Base-by-base conservation (phyloP, 2,888 invertebrate species). In the Caenorhabditis sinica region DNA sequence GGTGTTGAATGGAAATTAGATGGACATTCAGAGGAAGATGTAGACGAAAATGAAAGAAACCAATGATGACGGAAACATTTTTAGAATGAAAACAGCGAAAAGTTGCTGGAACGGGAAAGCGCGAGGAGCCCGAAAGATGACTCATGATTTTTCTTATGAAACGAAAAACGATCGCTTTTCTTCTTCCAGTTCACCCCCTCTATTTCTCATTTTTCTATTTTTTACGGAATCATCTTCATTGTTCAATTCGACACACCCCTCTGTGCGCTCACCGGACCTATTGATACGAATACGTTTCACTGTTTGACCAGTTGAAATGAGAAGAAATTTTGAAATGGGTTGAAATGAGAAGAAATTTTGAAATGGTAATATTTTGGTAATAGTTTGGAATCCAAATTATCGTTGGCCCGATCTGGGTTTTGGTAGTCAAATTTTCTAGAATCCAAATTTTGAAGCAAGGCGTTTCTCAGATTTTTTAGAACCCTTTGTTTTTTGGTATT, bases 221-320 rank as follows among this genome's bases (percentile, higher is more conserved):
- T 79, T 79, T 79, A 79, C 79, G 79, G 72, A 79, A 72, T 63
- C 77, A 43, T 63, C 49, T 49, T 72, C 58, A 79, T 79, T 79
- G 79, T 79, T 79, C 65, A 51, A n/a, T 23, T 66, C 49, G 61
- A 63, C 77, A 68, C 77, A 71, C 73, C 77, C 60, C 60, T 61
- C 45, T 40, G 28, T 30, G 51, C 61, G 33, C 28, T 43, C 40
- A 65, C n/a, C 75, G 75, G 75, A 75, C 66, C 66, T 75, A 75
- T 75, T 75, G 75, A 75, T 65, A 66, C 75, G 63, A 73, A 36
- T 17, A 40, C 17, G 20, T 53, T 56, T 56, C 30, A 51, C 68
- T 68, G 11, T 68, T 56, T 69, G 56, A 69, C 56, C 40, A 56
- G 68, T 36, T 53, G 53, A 56, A 53, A 69, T 4, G 17, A 6